These are phyloP conservation scores for Trichomalopsis sarcophagae DNA, from an alignment of 1,140 invertebrate genomes.

Conservation along the genomic window DNA sequence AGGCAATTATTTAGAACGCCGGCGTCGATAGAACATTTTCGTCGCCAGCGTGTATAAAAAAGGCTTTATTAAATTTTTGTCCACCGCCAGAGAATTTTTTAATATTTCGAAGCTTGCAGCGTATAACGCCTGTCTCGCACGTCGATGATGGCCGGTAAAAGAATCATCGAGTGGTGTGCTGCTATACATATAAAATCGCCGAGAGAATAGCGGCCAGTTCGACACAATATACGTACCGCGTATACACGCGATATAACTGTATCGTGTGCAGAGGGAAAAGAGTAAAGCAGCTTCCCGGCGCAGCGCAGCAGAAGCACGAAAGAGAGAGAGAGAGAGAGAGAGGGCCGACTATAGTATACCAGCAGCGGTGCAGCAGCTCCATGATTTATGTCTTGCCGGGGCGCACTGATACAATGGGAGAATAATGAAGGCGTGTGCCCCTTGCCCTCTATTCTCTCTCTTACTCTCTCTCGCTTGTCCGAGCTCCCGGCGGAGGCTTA, in stretches of 20 bases:
- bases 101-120: not conserved
- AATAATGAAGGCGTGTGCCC: conserved; percentile 50
- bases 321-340: not conserved
- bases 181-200: not conserved
- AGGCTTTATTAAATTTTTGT: not conserved
- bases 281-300: conserved; percentile 15
- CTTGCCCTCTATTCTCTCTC: conserved; percentile 26
- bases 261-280: not conserved
- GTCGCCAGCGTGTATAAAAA: too few species aligned
- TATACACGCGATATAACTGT: not conserved
- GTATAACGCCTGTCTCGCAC: too few species aligned
- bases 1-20: not conserved
- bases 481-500: conserved; percentile 17
- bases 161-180: not conserved
- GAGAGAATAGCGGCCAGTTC: not conserved
- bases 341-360: too few species aligned
- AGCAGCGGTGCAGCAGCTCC: conserved; percentile 15
- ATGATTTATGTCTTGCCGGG: conserved; percentile 47
- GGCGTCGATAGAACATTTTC: too few species aligned
- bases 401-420: conserved; percentile 50
- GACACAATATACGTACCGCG: not conserved
- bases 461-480: not conserved
- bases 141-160: too few species aligned
- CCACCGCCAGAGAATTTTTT: not conserved
- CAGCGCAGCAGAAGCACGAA: not conserved